These are phyloP conservation scores for Brachionus paranguensis DNA, from an alignment of 1,140 invertebrate genomes.

Conservation along the genomic window DNA sequence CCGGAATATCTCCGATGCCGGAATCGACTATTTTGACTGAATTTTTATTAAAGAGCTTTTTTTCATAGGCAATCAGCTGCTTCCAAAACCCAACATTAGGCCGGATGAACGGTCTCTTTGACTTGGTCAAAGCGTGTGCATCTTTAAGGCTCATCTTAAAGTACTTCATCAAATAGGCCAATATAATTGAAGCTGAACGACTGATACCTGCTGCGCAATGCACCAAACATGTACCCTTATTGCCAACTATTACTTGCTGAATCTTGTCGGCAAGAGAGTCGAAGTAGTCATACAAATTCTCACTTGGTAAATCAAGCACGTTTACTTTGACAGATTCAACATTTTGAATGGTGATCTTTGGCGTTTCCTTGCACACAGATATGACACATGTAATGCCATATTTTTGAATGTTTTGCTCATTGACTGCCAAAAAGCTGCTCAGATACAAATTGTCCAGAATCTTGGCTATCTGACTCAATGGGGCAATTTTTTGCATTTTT, in stretches of 20 bases:
- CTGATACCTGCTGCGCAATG: constrained; percentile 36
- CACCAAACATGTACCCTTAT: constrained; percentile 21
- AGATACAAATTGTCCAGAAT: constrained; percentile 29
- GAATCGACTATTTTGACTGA: constrained; percentile 50
- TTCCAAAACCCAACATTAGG: constrained; percentile 85
- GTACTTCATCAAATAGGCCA: constrained; percentile 40
- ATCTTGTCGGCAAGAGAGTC: constrained; percentile 30
- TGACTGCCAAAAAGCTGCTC: not conserved
- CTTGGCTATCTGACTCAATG: constrained; percentile 34
- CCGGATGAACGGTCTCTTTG: constrained; percentile 50
- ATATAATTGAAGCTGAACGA: constrained; percentile 22
- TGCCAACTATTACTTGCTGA: not conserved
- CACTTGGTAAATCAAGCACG: not conserved
- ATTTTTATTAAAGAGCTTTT: constrained; percentile 57
- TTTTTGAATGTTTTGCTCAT: constrained; percentile 21
- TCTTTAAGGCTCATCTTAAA: constrained; percentile 8
- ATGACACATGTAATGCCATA: constrained; percentile 33
- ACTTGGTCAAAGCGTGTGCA: constrained; percentile 14
- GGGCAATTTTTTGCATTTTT: not conserved
- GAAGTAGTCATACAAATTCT: not conserved
- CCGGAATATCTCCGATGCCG: constrained; percentile 46
- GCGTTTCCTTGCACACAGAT: constrained; percentile 10
- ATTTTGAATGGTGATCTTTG: not conserved
- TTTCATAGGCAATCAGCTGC: constrained; percentile 72
- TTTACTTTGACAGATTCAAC: constrained; percentile 28